A percentile compares a stretch with the other conserved stretches of the same genome.
Evolutionary conservation across 2,797 vertebrate species (phyloP).

Genomic region (Hemitrygon akajei): DNA sequence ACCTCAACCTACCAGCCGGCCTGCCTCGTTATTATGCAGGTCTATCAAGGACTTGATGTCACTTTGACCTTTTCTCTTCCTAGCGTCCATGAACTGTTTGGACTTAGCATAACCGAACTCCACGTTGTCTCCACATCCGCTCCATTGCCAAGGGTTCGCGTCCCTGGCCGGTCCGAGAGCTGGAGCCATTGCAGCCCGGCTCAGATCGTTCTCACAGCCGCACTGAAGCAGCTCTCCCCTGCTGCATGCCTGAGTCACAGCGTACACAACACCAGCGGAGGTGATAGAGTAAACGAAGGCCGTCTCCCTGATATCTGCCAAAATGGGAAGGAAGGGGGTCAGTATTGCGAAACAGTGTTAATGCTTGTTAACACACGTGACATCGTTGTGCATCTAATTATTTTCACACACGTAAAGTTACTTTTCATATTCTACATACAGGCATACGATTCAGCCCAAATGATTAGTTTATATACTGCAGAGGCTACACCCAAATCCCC

Average conservation of each 20-base stretch:
- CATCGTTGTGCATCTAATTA: not conserved
- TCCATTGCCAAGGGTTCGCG: constrained; percentile 32
- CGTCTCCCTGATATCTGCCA: constrained; percentile 37
- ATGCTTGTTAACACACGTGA: not conserved
- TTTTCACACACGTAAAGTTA: not conserved
- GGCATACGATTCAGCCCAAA: not conserved
- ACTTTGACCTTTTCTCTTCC: constrained; percentile 25
- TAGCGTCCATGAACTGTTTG: constrained; percentile 38
- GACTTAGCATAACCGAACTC: constrained; percentile 38
- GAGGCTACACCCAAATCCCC: too few species aligned
- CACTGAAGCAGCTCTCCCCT: constrained; percentile 38
- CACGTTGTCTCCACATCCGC: constrained; percentile 38
- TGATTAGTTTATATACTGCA: not conserved
- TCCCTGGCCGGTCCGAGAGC: not conserved
- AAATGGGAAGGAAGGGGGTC: not conserved
- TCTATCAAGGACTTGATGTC: constrained; percentile 38
- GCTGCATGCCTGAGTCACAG: constrained; percentile 38
- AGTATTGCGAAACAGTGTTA: not conserved
- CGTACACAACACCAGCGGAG: constrained; percentile 31
- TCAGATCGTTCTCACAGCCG: constrained; percentile 25
- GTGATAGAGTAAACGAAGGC: constrained; percentile 38
- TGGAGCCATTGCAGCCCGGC: not conserved
- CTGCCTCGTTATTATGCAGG: constrained; percentile 40
- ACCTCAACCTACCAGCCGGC: constrained; percentile 26
- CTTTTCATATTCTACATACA: not conserved